Evolutionary conservation across 37 sponge, comb jelly and placozoan species (phyloP).

Genomic region (Beroe forskalii): DNA sequence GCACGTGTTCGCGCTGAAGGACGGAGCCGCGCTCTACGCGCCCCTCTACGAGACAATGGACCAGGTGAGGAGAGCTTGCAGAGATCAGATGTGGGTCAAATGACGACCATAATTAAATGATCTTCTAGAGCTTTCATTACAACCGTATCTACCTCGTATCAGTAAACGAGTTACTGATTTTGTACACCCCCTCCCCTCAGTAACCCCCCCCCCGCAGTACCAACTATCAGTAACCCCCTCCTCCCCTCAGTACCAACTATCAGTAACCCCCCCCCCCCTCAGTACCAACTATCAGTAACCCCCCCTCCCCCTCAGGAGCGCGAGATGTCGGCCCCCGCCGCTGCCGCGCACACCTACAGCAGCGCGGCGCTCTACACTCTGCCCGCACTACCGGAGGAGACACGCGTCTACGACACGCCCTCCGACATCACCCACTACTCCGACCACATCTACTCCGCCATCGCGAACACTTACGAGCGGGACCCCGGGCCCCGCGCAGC

Average conservation of each 20-base stretch:
- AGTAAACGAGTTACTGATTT: too few relatives aligned
- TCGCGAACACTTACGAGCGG: constrained; percentile 10
- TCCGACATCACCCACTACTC: constrained; percentile 25
- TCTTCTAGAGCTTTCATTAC: not conserved
- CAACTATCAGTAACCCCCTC: too few relatives aligned
- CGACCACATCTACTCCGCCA: constrained; percentile 45
- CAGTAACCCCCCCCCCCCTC: too few relatives aligned
- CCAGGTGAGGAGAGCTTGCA: not conserved
- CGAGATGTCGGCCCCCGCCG: not conserved
- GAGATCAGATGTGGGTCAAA: not conserved
- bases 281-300: not conserved
- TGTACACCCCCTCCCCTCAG: too few relatives aligned
- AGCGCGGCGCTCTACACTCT: constrained; percentile 17
- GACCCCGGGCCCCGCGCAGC: not conserved
- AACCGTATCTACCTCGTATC: too few relatives aligned
- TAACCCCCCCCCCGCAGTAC: too few relatives aligned
- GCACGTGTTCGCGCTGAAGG: constrained; percentile 52
- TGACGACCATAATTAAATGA: not conserved
- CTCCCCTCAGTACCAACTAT: too few relatives aligned
- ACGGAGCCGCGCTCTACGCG: constrained; percentile 24
- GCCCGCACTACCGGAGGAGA: constrained; percentile 41
- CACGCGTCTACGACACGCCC: constrained; percentile 34
- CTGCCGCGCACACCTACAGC: constrained; percentile 21
- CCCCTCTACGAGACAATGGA: constrained; percentile 65
- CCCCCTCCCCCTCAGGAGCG: not conserved